Percentiles rank a stretch among this genome's conserved stretches.
phyloP scores from a whole-genome alignment of 2,797 vertebrate genomes.

The Miichthys miiuy region DNA sequence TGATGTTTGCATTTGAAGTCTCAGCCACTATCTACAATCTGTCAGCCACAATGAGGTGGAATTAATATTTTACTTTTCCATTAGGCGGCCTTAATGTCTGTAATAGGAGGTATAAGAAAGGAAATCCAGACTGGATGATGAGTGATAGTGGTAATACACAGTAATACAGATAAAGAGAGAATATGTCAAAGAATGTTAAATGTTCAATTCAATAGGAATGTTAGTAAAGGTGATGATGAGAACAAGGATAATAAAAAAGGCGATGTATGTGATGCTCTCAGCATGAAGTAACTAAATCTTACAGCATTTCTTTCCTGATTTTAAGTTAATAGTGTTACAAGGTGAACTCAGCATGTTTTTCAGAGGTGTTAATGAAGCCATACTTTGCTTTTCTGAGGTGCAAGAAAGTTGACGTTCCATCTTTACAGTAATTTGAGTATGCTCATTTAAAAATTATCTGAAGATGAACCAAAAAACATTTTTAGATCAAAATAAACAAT shows the following conservation, averaged over 20 bases:
- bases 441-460: slow-evolving; percentile 16
- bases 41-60: slow-evolving; percentile 69
- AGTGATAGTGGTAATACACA: slow-evolving; percentile 65
- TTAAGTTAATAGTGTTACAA: slow-evolving; percentile 13
- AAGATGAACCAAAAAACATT: slow-evolving; percentile 1
- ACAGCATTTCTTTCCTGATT: neutral
- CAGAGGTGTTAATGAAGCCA: slow-evolving; percentile 43
- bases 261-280: slow-evolving; percentile 21
- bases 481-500: slow-evolving; percentile 34
- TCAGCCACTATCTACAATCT: slow-evolving; percentile 64
- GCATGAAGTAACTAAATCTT: slow-evolving; percentile 22
- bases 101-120: slow-evolving; percentile 72
- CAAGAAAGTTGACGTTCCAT: slow-evolving; percentile 5
- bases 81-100: slow-evolving; percentile 73
- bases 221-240: slow-evolving; percentile 36
- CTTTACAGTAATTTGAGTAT: slow-evolving; percentile 13
- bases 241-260: slow-evolving; percentile 39
- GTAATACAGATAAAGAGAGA: slow-evolving; percentile 55
- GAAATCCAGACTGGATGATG: slow-evolving; percentile 35
- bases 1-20: slow-evolving; percentile 69
- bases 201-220: slow-evolving; percentile 41
- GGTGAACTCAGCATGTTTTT: slow-evolving; percentile 31
- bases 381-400: slow-evolving; percentile 3
- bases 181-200: slow-evolving; percentile 47
- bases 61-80: slow-evolving; percentile 83